Base-by-base conservation (phyloP, 2,888 invertebrate genomes). In the Syrista parreyssii region DNA sequence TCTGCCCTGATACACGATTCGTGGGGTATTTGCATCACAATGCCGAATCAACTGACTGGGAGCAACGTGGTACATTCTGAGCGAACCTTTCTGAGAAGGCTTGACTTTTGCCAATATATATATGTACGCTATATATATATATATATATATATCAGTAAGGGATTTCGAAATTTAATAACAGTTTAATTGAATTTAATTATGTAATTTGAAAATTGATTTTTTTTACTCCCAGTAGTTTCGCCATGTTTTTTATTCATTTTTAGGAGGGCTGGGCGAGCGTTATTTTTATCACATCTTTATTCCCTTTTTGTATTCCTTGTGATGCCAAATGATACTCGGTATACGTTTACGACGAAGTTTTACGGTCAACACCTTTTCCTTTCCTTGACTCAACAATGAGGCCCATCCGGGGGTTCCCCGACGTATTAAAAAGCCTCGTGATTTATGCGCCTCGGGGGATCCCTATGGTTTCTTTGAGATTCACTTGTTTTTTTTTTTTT, bases 21-120 rank as follows among this genome's bases (percentile, higher is more conserved):
- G 31, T 71, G 34, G 72, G 72, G 68, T 80, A 87, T 87, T 87
- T 87, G 87, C 87, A 87, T 87, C 83, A 87, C 87, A 87, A 87
- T 87, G 84, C 82, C 82, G 83, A 85, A 87, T 85, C 85, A 84
- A 85, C 81, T 79, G 73, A 71, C 76, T 78, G 72, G 76, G 75
- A 71, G 73, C 69, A 75, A 75, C 78, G 78, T 55, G 79, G 76
- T 79, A 79, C 79, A 78, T 81, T 68, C 79, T 74, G 75, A 75
- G 75, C 31, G 4, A 36, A 68, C 23, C 23, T 76, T 79, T 81
- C 80, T 33, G 32, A 79, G 79, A 80, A 75, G 76, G 76, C 75
- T 78, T 75, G 78, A 75, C 75, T 30, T 11, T 75, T 75, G 55
- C 30, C 36, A 36, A 12, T 36, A 36, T 12, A 15, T 23, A 11